Base-by-base conservation (phyloP, 2,113 vertebrate genomes). In the Leuciscus idus region DNA sequence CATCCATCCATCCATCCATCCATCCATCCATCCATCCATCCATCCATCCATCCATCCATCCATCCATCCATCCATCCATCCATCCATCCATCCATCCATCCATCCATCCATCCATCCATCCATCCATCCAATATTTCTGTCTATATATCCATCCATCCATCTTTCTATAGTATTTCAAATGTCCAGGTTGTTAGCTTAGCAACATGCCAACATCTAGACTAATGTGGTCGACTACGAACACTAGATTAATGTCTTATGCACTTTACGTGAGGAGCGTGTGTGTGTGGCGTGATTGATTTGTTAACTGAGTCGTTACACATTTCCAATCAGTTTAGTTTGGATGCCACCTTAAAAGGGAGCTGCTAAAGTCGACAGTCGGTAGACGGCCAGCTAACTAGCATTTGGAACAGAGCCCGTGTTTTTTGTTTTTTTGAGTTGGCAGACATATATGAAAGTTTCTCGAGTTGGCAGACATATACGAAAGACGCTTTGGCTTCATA, bases 401-500 rank as follows among this genome's bases (percentile, higher is more conserved):
- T 57, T 57, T 78, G 75, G 74, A 57, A 57, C 75, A 55, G 48
- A 78, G 28, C 75, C 75, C 0, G 4, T 33, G 3, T 33, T 4
- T 33, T 33, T 33, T 77, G 23, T 50, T 76, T 76, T 43, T 28
- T 28, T 4, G 4, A 26, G 26, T 28, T 76, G 48, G 74, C 74
- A 50, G 74, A 76, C 46, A 52, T 76, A 10, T 52, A 26, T 4
- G 74, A 76, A 30, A 57, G 17, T 57, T 57, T 23, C 28, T 78
- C 9, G 2, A 55, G 19, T 55, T 78, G 50, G 75, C 75, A 78
- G 75, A 77, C 17, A 11, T 78, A 11, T 33, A 2, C 10, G 28
- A 77, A 77, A 55, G 50, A 75, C 43, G 6, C 12, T 48, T 75
- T 78, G 48, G 75, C 75, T 78, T 78, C 75, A 78, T 33, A 78